A percentile compares a stretch with the other conserved stretches of the same genome.
These are phyloP conservation scores for Cercopithecus mona DNA, from an alignment of 2,113 vertebrate genomes.

Conservation along the genomic window DNA sequence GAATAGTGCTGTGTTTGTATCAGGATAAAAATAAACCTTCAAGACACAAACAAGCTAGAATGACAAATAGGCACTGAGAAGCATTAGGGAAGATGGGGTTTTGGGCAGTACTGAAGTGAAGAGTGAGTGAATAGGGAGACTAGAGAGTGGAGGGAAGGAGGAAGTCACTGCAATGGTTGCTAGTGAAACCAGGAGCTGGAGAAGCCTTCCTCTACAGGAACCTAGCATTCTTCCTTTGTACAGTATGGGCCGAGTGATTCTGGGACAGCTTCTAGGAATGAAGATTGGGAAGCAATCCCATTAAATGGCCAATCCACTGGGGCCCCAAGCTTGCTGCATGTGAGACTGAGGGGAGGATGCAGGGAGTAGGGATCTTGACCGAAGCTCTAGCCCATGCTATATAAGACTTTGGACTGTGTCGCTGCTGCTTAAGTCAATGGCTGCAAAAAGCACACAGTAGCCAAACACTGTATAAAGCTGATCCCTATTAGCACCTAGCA, in stretches of 20 bases:
- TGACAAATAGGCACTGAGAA: neutral
- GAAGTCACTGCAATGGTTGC: neutral
- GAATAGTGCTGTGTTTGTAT: neutral
- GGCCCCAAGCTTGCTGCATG: neutral
- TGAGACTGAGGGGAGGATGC: neutral
- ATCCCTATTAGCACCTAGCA: neutral
- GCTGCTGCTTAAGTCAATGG: neutral
- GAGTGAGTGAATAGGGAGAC: rapidly evolving
- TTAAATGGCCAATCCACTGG: neutral
- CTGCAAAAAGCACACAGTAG: neutral
- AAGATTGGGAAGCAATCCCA: neutral
- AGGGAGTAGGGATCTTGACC: neutral
- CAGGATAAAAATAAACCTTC: neutral
- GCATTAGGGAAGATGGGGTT: neutral
- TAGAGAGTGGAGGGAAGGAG: neutral
- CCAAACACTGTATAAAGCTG: neutral
- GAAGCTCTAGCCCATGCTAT: neutral
- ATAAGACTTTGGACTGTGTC: neutral
- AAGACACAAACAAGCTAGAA: neutral
- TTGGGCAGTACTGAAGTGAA: too few relatives aligned
- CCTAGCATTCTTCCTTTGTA: neutral
- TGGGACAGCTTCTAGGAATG: neutral
- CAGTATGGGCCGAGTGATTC: neutral
- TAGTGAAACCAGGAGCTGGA: neutral
- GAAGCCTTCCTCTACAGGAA: neutral